Base-by-base conservation (phyloP, 1,140 invertebrate genomes). In the Pomacea maculata region DNA sequence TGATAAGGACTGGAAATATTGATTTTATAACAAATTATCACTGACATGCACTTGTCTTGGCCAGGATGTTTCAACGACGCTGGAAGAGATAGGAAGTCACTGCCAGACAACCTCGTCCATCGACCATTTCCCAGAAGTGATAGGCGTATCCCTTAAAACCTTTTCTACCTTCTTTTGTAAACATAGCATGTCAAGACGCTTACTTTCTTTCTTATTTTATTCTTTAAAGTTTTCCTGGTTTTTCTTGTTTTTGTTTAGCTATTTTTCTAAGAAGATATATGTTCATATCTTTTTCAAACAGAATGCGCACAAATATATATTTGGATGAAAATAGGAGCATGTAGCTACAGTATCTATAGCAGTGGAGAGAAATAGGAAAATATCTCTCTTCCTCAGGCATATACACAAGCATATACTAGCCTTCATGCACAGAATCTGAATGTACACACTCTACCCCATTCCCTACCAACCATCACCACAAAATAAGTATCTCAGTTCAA, bases 101-200 rank as follows among this genome's bases (percentile, higher is more conserved):
- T 17, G n/a, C 15, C 86, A 87, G 61, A 82, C 81, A 61, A 81
- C 80, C 45, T 71, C 85, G 17, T 84, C 83, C 15, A 86, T 84
- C 54, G 90, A 91, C 79, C 83, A 84, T 76, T 90, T 91, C 70
- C 86, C 87, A 78, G 87, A 89, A 61, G 87, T 91, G 34, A 90
- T 91, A 87, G 86, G 87, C 79, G 89, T 90, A 90, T 90, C 89
- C 88, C 88, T 88, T 83, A 63, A 21, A 19, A 17, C 15, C 14
- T 21, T 64, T 54, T 45, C 34, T 45, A 45, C 34, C 34, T 45
- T 45, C 34, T 45, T 6, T 45, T 6, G 2, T 45, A 45, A 45
- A 45, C 6, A 6, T 45, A 45, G 34, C 34, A 45, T 45, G 34
- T 45, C 34, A 45, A 45, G 45, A 72, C 52, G 52, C 8, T 71